These are phyloP conservation scores for Brienomyrus longianalis DNA, from an alignment of 2,113 vertebrate species.

Conservation along the genomic window DNA sequence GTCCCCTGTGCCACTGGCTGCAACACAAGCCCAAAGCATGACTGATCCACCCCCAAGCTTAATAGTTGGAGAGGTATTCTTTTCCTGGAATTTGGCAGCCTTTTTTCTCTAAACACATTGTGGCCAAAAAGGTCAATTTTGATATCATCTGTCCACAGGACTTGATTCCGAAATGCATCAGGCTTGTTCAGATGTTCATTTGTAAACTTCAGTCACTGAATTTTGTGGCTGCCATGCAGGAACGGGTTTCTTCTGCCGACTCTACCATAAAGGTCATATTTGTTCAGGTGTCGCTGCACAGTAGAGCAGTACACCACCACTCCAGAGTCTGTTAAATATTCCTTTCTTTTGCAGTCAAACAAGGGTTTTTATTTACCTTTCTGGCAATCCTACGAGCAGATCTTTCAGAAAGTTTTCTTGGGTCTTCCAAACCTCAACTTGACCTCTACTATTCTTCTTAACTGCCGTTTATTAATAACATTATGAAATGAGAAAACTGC, in stretches of 20 bases:
- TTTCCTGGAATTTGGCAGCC: not conserved
- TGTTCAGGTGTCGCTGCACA: not conserved
- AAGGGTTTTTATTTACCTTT: not conserved
- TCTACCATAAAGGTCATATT: not conserved
- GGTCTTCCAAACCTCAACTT: not conserved
- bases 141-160: not conserved
- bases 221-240: not conserved
- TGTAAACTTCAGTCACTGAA: not conserved
- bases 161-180: not conserved
- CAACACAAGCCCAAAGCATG: not conserved
- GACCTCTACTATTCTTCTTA: not conserved
- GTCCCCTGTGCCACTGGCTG: not conserved
- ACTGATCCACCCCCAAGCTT: not conserved
- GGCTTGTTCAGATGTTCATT: not conserved
- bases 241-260: not conserved
- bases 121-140: not conserved
- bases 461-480: not conserved
- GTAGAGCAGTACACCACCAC: not conserved
- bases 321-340: not conserved
- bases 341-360: not conserved
- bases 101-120: not conserved
- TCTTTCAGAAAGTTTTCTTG: not conserved
- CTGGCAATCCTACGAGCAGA: not conserved
- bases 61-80: not conserved
- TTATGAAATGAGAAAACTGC: not conserved